Conservation (phyloP, 2,113 vertebrate species). For the Lampris incognitus region DNA sequence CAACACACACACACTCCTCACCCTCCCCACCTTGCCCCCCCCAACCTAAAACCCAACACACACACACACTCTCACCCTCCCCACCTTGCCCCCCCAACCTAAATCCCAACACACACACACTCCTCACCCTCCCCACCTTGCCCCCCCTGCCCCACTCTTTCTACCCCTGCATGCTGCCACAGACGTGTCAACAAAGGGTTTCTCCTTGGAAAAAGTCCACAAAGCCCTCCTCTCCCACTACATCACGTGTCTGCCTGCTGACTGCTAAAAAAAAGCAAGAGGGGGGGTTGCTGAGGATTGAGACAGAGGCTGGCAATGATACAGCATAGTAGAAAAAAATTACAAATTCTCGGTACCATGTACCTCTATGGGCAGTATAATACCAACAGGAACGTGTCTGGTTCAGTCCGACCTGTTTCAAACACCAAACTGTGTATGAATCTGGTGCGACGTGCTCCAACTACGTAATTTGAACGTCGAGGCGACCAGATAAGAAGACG, state of each 20-base stretch:
- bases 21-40: too few species aligned
- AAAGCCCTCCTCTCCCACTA: constrained; percentile 47
- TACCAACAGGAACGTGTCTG: too few species aligned
- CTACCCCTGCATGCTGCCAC: constrained; percentile 26
- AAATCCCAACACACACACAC: too few species aligned
- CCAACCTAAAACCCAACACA: too few species aligned
- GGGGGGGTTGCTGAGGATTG: constrained; percentile 15
- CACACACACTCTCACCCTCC: background rate
- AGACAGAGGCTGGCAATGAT: constrained; percentile 6
- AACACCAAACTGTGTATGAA: background rate
- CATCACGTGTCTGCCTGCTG: constrained; percentile 63
- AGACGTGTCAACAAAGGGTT: constrained; percentile 64
- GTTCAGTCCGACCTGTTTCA: too few species aligned
- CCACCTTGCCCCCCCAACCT: background rate
- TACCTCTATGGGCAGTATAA: too few species aligned
- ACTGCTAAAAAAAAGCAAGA: constrained; percentile 56
- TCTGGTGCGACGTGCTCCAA: constrained; percentile 5
- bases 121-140: too few species aligned
- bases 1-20: too few species aligned
- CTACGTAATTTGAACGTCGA: background rate
- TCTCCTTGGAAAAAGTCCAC: constrained; percentile 71
- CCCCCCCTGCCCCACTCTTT: background rate
- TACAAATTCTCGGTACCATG: background rate
- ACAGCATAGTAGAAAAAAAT: background rate
- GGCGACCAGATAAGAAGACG: background rate